Evolutionary conservation across 64 coral and sea anemone genomes (phyloP).

Genomic region (Hydrozoanthus tunicans): DNA sequence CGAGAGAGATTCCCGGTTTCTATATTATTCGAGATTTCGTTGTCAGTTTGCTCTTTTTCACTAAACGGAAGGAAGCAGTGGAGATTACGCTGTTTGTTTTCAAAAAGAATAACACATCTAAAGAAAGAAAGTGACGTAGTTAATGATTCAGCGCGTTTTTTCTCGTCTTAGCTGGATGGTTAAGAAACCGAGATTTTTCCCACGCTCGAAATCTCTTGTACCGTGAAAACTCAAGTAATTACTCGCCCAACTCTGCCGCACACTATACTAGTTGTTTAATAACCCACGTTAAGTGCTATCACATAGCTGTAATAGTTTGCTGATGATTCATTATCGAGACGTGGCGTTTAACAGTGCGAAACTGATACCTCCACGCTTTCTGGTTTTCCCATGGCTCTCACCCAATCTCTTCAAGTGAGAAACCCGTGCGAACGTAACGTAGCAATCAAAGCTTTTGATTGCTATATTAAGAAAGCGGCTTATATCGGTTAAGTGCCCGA

Average conservation of each 20-base stretch:
- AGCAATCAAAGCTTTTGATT: not conserved
- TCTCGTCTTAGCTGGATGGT: not conserved
- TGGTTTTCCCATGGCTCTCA: slow-evolving; percentile 29
- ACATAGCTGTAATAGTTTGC: slow-evolving; percentile 26
- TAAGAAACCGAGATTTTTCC: not conserved
- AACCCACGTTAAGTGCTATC: not conserved
- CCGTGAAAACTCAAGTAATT: slow-evolving; percentile 6
- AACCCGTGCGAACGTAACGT: slow-evolving; percentile 3
- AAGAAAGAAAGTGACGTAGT: slow-evolving; percentile 1
- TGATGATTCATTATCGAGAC: slow-evolving; percentile 9
- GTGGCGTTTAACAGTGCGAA: not conserved
- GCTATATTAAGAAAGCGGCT: slow-evolving; percentile 44
- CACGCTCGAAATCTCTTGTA: slow-evolving; percentile 3
- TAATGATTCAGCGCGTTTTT: slow-evolving; percentile 20
- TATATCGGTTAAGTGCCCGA: slow-evolving; percentile 25
- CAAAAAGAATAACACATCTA: not conserved
- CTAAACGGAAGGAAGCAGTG: not conserved
- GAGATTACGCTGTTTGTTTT: not conserved
- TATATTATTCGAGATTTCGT: not conserved
- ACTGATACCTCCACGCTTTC: not conserved
- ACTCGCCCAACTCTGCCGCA: not conserved
- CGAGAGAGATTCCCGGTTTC: not conserved
- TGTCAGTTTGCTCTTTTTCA: not conserved
- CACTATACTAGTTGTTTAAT: not conserved
- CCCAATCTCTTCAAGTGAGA: not conserved